A percentile compares a stretch with the other conserved stretches of the same genome.
phyloP scores from a whole-genome alignment of 2,113 vertebrate genomes.

The Gymnocephalus cernua region DNA sequence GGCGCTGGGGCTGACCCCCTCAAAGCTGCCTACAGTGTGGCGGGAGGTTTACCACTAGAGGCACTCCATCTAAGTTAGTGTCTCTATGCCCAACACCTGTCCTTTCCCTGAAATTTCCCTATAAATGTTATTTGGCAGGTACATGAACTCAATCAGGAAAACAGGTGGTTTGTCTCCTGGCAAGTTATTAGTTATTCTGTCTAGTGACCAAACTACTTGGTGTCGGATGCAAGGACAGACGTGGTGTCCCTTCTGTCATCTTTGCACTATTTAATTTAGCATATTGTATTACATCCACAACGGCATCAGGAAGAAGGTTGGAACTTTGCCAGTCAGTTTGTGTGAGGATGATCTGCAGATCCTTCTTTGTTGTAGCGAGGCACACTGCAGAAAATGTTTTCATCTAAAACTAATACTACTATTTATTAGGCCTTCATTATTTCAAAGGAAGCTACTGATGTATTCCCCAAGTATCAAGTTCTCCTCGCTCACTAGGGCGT shows the following conservation, averaged over 20 bases:
- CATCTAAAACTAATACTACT: background rate
- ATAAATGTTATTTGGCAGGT: background rate
- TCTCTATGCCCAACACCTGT: constrained; percentile 20
- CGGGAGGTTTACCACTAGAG: constrained; percentile 41
- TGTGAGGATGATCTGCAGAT: constrained; percentile 2
- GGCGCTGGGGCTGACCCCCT: constrained; percentile 30
- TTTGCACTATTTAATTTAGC: background rate
- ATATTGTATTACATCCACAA: background rate
- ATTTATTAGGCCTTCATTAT: background rate
- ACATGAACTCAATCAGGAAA: background rate
- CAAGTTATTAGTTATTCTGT: background rate
- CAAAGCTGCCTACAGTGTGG: constrained; percentile 12
- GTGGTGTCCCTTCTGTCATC: background rate
- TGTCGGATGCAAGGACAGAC: background rate
- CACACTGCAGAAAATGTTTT: background rate
- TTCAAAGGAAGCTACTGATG: constrained; percentile 1
- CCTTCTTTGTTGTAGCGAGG: background rate
- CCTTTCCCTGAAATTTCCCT: background rate
- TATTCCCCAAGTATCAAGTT: constrained; percentile 14
- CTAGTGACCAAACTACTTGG: background rate
- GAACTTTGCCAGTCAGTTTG: background rate
- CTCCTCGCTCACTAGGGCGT: constrained; percentile 40
- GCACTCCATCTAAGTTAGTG: background rate
- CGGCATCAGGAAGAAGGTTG: background rate
- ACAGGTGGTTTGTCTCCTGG: constrained; percentile 20